Base-by-base conservation (phyloP, 2,113 vertebrate genomes). In the Genyomyrus donnyi region DNA sequence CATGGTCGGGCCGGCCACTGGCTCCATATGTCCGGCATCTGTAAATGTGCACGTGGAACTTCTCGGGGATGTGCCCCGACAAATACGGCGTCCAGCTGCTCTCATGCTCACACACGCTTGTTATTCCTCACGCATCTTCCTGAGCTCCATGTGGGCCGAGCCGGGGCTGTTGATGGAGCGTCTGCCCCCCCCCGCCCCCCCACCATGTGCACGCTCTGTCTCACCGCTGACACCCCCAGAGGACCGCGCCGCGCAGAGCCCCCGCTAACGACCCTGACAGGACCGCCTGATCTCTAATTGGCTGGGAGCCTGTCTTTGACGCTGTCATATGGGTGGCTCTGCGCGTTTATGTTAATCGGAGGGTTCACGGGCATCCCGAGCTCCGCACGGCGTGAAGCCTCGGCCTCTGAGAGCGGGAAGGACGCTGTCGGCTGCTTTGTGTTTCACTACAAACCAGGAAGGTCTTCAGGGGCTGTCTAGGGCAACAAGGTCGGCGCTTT, bases 401-500 rank as follows among this genome's bases (percentile, higher is more conserved):
- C 92, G 46, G 92, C 0, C 91, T 93, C 95, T 88, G 88, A 91
- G 94, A 95, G 95, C 95, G 94, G 95, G 95, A 77, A 35, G 11
- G 15, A 39, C 13, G 5, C 15, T 5, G 35, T 77, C 1, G 13
- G 21, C 70, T 17, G 74, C 74, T 19, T 80, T 42, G 52, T 62
- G 52, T 19, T 53, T 27, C 15, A 45, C 11, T 66, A 35, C 5
- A 39, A 17, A 15, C 13, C 35, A 31, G 31, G 17, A 35, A 39
- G 50, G 83, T 19, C 46, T 85, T 85, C 8, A 4, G 31, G 74
- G 45, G 45, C 45, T 50, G 84, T 83, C 52, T 39, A 11, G 98
- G 97, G 98, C 98, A 98, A 98, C 97, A 97, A 97, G 97, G 48
- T 2, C 13, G 35, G 27, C n/a, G 42, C n/a, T n/a, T 85, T n/a